Evolutionary conservation across 1,140 invertebrate genomes (phyloP), one percentile per base, ranked within the genome.

Genomic region (Trichonephila inaurata): DNA sequence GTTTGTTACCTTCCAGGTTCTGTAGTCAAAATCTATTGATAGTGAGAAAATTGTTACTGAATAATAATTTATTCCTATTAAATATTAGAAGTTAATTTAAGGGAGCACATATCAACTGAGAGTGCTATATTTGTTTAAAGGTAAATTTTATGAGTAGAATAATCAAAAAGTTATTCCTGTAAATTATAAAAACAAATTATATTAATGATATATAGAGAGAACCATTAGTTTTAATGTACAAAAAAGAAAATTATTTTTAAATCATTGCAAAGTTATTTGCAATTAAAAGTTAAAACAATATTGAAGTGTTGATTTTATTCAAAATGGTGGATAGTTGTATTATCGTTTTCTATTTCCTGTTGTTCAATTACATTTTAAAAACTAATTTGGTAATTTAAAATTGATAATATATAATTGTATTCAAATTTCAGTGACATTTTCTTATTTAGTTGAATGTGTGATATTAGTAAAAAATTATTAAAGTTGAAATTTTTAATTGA

Each of bases 1-100:
- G 18, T 83, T 44, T 83, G 51, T 85, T 85, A 60, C 21, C 44
- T 60, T 85, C 51, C n/a, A n/a, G n/a, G 44, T 61, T 21, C 83
- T 85, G n/a, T 85, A 85, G 51, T 85, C 51, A 60, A 60, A 58
- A 24, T 58, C 24, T 60, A 60, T 85, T 19, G 72, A 33, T 19
- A 77, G 72, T 77, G 72, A 77, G 72, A 77, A 33, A 33, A 77
- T 69, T 77, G 28, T 77, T 77, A 77, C 33, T 77, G 19, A 16
- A 77, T 77, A 40, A 77, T 77, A 77, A 40, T 77, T 77, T 77
- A 77, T 77, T 77, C 72, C 3, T 33, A 77, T 33, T 14, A 77
- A 77, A 6, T n/a, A 69, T n/a, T 69, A 69, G 66, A 69, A 69
- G 28, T 77, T 28, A 33, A 77, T 77, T 77, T 33, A 77, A 77